Base-by-base conservation (phyloP, 2,888 invertebrate genomes). In the Penaeus monodon region DNA sequence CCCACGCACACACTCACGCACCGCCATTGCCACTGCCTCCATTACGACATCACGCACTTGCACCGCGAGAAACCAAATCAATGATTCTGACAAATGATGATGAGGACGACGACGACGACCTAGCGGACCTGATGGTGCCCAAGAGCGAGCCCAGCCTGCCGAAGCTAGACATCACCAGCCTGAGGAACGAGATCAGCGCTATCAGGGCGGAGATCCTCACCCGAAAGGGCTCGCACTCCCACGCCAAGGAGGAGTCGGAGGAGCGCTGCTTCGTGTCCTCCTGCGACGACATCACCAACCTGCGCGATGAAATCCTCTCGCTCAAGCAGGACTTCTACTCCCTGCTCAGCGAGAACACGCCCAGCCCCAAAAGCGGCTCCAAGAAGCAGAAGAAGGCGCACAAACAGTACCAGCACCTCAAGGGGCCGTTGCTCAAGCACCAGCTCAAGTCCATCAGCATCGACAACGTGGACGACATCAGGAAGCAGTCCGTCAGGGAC, bases 241-340 rank as follows among this genome's bases (percentile, higher is more conserved):
- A 76, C 64, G 77, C 38, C 49, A 27, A 22, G 27, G 29, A 44
- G 27, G 77, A 77, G 33, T 77, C 76, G 0, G 66, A 78, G 29
- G 88, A 85, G 76, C 80, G 78, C n/a, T 88, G 88, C 49, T 85
- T 82, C 70, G 88, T 89, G n/a, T 78, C 89, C 4, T 89, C 89
- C 27, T 85, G 87, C 44, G 89, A 88, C 68, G 89, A 89, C 70
- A 85, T 89, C 77, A 81, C 83, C 33, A 88, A 80, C 76, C 79
- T 89, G 68, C 84, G 89, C 57, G 87, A 85, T n/a, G 89, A 89
- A 77, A 89, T 89, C 49, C 79, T 85, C 29, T 77, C 89, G 6
- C 85, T 89, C n/a, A 89, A 89, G 78, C 73, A 86, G 66, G 89
- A 89, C 70, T 89, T 89, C 81, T 88, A 88, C 65, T 76, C 88